Base-by-base conservation (phyloP, 2,113 vertebrate species). In the Machaerirhynchus nigripectus region DNA sequence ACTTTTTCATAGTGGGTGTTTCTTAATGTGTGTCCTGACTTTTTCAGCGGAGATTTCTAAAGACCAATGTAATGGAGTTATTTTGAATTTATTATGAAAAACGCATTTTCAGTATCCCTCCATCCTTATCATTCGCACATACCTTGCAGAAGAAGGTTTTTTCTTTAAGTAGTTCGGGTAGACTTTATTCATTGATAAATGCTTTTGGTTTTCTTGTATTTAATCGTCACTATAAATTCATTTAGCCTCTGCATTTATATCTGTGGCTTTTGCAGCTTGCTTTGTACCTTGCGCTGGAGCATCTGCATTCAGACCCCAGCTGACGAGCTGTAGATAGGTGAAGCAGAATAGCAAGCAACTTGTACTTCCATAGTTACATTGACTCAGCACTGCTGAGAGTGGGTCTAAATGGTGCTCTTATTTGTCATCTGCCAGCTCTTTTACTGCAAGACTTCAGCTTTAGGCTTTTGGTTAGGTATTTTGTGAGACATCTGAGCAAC, bases 71-170 rank as follows among this genome's bases (percentile, higher is more conserved):
- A 35, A 49, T n/a, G 2, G 47, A 73, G 53, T 71, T 89, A 40
- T 33, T 82, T 85, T 57, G 24, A 60, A 61, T 82, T 37, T 73
- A 8, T 37, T 64, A 27, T 17, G n/a, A n/a, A 50, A 87, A 75
- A 31, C 9, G 7, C 3, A 3, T 83, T 90, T 78, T 88, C 46
- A 7, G 2, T 59, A 35, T 68, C 31, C 26, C 71, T 10, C 2
- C 0, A 6, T 86, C 47, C 30, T 87, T 77, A 18, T 27, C 1
- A 0, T 50, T 85, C 0, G 0, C 15, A 8, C 11, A 0, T 61
- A 33, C 68, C 35, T 59, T 55, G 40, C 0, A 57, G 56, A 39
- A 37, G 33, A 71, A 55, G 2, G 0, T 7, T 75, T 87, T 61
- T 84, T 33, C 42, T 67, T 49, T 11, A 37, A 31, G 35, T n/a